These are phyloP conservation scores for Diloba caeruleocephala DNA, from an alignment of 2,888 invertebrate species.

Conservation along the genomic window DNA sequence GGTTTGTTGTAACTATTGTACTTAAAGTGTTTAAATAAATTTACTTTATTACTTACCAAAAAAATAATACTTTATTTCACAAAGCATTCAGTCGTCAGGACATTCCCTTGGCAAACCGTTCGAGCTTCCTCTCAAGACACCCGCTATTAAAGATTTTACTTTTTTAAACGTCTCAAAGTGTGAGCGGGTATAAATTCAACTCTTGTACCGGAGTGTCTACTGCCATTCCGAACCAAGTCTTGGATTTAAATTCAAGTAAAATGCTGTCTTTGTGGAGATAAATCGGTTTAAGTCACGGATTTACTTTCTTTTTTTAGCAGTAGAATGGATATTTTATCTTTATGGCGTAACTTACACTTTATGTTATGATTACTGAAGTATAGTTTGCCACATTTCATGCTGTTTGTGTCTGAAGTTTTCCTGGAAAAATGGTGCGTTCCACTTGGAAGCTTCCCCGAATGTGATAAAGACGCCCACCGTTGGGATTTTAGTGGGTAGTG, in stretches of 20 bases:
- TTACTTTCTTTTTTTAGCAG: conserved; percentile 18
- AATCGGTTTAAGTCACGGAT: conserved; percentile 43
- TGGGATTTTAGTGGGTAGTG: no score
- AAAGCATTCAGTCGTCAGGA: conserved; percentile 40
- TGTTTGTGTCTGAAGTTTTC: no score
- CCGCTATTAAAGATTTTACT: conserved; percentile 43
- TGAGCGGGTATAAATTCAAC: conserved; percentile 44
- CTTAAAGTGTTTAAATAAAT: no score
- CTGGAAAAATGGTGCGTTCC: no score
- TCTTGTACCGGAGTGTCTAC: conserved; percentile 40
- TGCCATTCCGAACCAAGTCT: conserved; percentile 31
- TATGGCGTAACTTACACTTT: conserved; percentile 4
- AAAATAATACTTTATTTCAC: conserved; percentile 50
- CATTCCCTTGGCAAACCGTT: conserved; percentile 53
- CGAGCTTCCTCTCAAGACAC: conserved; percentile 31
- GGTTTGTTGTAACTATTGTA: no score
- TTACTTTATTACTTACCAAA: no score
- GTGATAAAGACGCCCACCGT: no score
- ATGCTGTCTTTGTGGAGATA: conserved; percentile 41
- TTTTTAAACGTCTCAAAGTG: conserved; percentile 47
- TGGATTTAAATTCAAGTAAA: conserved; percentile 50
- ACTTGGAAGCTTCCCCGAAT: no score
- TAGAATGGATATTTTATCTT: conserved; percentile 18
- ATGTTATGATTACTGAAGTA: not conserved
- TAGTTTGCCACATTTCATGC: not conserved